Evolutionary conservation across 2,888 invertebrate genomes (phyloP), one percentile per base, ranked within the genome.

Genomic region (Lymantria monacha): DNA sequence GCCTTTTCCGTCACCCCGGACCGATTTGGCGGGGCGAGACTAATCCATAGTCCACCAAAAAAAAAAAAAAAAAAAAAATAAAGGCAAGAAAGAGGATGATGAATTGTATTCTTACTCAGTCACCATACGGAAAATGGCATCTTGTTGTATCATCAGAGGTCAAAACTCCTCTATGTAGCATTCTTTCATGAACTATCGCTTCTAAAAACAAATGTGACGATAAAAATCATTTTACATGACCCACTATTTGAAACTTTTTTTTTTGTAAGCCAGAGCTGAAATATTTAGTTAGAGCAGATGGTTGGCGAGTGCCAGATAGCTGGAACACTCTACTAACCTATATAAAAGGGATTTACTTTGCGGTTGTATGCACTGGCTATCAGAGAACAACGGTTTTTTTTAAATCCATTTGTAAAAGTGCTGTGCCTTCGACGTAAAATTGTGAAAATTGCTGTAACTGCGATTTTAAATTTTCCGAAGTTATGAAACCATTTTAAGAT

Each of bases 211-310:
- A 33, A 33, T 33, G 9, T 30, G 30, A 30, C 30, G 30, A 33
- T 33, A 33, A 33, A 10, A 10, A 10, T 8, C 33, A 33, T 65
- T 60, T 57, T 51, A 41, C 46, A 56, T 63, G 75, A 70, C 76
- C 76, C 59, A 75, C 59, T 74, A 73, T 64, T 52, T 22, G 37
- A 42, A 51, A 63, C 43, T 46, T 47, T 59, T 61, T 67, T 70
- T 60, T 61, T 56, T 42, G 52, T 59, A 69, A 67, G 63, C 71
- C 65, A 66, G 64, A 66, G 70, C 72, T 70, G 69, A 78, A 76
- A 71, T 67, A 69, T 70, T 70, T 59, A 66, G 57, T 59, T 52
- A 51, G 59, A 59, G 61, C 78, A 78, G 74, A 70, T 77, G 78
- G 78, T 65, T 62, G 55, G 65, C 74, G 74, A 53, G 46, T 46